Conservation (phyloP, 1,140 invertebrate species). For the Scaptomyza montana region DNA sequence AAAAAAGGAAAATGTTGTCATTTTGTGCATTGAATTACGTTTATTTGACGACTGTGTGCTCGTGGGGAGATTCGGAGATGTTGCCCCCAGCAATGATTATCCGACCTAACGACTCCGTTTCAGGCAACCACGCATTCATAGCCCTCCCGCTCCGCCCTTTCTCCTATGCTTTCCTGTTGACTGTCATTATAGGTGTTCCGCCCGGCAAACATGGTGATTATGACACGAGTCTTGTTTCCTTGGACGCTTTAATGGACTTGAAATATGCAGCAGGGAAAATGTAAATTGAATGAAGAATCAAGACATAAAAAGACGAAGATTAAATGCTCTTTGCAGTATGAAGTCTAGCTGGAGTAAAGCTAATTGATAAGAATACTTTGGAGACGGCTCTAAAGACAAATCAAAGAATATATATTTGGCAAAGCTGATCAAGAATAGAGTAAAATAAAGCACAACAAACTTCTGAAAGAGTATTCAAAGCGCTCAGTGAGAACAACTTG, state of each 20-base stretch:
- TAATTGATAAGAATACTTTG: too few species aligned
- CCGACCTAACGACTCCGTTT: conserved; percentile 61
- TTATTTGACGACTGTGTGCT: conserved; percentile 62
- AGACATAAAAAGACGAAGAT: background rate
- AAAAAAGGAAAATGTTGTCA: conserved; percentile 75
- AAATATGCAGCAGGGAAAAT: conserved; percentile 30
- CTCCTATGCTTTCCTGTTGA: background rate
- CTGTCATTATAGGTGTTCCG: conserved; percentile 69
- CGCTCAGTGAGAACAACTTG: too few species aligned
- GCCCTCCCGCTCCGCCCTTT: background rate
- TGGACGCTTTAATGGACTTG: conserved; percentile 72
- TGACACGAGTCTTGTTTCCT: conserved; percentile 60
- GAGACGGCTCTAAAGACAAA: too few species aligned
- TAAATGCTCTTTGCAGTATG: background rate
- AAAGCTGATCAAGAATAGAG: too few species aligned
- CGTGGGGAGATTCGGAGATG: conserved; percentile 1
- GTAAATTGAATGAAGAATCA: conserved; percentile 3
- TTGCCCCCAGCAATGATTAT: conserved; percentile 62
- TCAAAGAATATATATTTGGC: too few species aligned
- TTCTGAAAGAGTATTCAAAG: background rate
- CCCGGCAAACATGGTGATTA: conserved; percentile 76
- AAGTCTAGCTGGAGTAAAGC: too few species aligned
- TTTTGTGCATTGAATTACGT: conserved; percentile 79
- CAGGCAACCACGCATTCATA: conserved; percentile 25
- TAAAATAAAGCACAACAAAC: too few species aligned